Base-by-base conservation (phyloP, 2,888 invertebrate species). In the Dermolepida albohirtum region DNA sequence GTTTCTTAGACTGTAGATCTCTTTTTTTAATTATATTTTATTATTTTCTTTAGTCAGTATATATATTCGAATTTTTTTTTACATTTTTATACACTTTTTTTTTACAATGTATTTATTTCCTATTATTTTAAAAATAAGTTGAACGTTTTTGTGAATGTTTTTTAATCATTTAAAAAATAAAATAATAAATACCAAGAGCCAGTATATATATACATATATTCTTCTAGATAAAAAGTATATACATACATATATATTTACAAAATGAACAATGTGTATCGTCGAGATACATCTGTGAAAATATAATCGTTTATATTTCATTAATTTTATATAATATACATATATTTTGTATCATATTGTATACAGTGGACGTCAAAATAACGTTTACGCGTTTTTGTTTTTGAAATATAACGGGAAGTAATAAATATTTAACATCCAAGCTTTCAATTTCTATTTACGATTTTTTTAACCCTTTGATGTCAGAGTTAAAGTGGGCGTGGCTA, bases 191-290 rank as follows among this genome's bases (percentile, higher is more conserved):
- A 34, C 34, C 51, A 51, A 51, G 51, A 51, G 51, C 51, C 51
- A 51, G 51, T 51, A 51, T 51, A 27, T 22, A 22, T 51, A 51
- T 51, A 51, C 29, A 27, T 34, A 34, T 51, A 51, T 51, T 51
- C 51, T 51, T 51, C 51, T 51, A 51, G 51, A 51, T 51, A 51
- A 51, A 51, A 51, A 22, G 12, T 51, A 51, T 51, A 51, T 51
- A 51, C 10, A 34, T 34, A 34, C 34, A 49, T 51, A 51, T 51
- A 34, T 34, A 34, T 34, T 34, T 51, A 29, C 51, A 51, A 51
- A 12, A 51, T 51, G 49, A 57, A 41, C 40, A 59, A 59, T 44
- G 27, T 43, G 39, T 57, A 41, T 55, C 41, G 12, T 17, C 17
- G 16, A n/a, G 22, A 22, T 51, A 51, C 12, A 27, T 12, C 29